phyloP scores from a whole-genome alignment of 1,140 invertebrate genomes.

The Drosophila tani region DNA sequence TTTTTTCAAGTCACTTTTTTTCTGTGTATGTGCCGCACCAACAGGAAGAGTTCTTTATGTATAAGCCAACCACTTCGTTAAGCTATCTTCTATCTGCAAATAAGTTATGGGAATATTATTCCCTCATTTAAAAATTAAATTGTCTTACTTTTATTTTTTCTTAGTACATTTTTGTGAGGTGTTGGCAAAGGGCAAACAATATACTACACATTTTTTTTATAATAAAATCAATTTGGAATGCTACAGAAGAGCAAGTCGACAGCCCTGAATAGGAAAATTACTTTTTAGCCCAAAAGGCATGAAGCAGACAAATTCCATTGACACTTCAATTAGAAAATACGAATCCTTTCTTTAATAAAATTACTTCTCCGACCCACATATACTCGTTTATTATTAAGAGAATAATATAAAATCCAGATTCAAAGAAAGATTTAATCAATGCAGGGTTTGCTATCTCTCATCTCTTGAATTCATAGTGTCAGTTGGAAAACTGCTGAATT shows the following conservation, averaged over 20 bases:
- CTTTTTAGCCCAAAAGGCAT: background rate
- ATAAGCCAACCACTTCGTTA: too few relatives aligned
- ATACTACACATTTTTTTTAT: background rate
- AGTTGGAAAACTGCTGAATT: background rate
- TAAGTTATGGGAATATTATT: too few relatives aligned
- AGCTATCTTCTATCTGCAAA: too few relatives aligned
- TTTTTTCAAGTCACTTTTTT: too few relatives aligned
- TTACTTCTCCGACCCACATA: background rate
- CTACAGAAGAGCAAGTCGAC: background rate
- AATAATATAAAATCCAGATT: background rate
- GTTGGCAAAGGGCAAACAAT: too few relatives aligned
- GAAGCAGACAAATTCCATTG: background rate
- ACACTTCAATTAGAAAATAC: background rate
- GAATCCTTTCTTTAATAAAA: background rate
- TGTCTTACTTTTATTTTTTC: too few relatives aligned
- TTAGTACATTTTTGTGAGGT: too few relatives aligned
- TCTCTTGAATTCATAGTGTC: background rate
- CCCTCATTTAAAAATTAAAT: too few relatives aligned
- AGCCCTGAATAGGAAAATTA: too few relatives aligned
- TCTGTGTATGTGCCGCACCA: too few relatives aligned
- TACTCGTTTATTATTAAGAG: background rate
- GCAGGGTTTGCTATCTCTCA: background rate
- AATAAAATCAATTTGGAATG: background rate
- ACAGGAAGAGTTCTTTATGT: too few relatives aligned
- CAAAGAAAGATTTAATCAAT: background rate